Base-by-base conservation (phyloP, 1,140 invertebrate species). In the Pseudobourletiella spinata region DNA sequence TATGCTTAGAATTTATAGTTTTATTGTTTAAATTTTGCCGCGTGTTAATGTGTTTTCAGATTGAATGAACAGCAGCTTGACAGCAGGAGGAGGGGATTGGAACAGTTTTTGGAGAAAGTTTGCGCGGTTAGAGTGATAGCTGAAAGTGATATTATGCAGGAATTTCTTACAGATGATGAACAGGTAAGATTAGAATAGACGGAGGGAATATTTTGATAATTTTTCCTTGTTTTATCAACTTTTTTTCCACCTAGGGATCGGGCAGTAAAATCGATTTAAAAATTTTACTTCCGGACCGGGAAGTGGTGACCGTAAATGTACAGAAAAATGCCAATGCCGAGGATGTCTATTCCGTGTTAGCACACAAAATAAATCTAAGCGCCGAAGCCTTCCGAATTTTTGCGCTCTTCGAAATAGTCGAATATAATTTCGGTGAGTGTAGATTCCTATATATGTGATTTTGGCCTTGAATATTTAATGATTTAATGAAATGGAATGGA, bases 31-130 rank as follows among this genome's bases (percentile, higher is more conserved):
- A 39, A 48, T 48, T 26, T 24, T 61, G 61, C 25, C 22, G 60
- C 65, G 22, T 35, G n/a, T n/a, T n/a, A n/a, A n/a, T n/a, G n/a
- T n/a, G n/a, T n/a, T n/a, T n/a, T 3, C 54, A 83, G 82, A 54
- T 76, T 93, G 57, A 95, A 89, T 72, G 95, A 99, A 72, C 96
- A 99, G 74, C 95, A 99, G 75, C 76, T 99, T 61, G 96, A 99
- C 76, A 84, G 89, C 2, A 80, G 97, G 60, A 79, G 97, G 65
- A 80, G 96, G 70, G 93, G 92, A 0, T 78, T 99, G 24, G 96
- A 99, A 74, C 90, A 94, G 74, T 99, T 98, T 79, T 80, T 99
- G 72, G 96, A 99, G 76, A 95, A 96, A 81, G 92, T 98, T 0
- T 98, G 95, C 78, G 93, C 96, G 6, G 91, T 98, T 2, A 82